Percentiles rank a stretch among this genome's conserved stretches.
Evolutionary conservation across 2,888 invertebrate genomes (phyloP).

Genomic region (Pseudococcus longispinus): DNA sequence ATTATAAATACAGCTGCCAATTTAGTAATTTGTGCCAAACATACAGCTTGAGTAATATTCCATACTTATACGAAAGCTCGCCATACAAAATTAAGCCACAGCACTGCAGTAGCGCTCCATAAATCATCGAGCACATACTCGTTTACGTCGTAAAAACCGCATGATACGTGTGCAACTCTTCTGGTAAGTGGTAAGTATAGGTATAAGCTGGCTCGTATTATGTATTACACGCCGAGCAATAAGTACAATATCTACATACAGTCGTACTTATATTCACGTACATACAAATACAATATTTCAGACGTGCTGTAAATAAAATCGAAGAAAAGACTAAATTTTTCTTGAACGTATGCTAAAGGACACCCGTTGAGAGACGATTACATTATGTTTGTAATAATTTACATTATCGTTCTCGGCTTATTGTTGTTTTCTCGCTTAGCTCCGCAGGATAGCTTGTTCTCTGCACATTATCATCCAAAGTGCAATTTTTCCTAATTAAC

Average conservation of each 20-base stretch:
- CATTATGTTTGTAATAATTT: constrained; percentile 22
- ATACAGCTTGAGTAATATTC: neutral
- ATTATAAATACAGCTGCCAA: neutral
- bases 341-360: neutral
- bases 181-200: neutral
- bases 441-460: constrained; percentile 19
- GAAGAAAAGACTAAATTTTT: constrained; percentile 12
- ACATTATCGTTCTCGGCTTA: neutral
- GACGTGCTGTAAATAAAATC: neutral
- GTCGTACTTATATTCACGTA: neutral
- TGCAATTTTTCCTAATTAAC: constrained; percentile 28
- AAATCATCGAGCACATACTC: constrained; percentile 13
- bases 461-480: constrained; percentile 28
- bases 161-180: neutral
- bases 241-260: neutral
- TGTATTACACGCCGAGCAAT: neutral
- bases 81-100: neutral
- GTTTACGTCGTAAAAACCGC: neutral
- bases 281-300: neutral
- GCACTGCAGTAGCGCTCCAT: constrained; percentile 10
- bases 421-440: constrained; percentile 12
- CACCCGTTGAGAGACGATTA: constrained; percentile 32
- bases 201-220: neutral
- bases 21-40: neutral
- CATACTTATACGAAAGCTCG: neutral